phyloP scores from a whole-genome alignment of 2,113 vertebrate species.

The Hyla sarda region DNA sequence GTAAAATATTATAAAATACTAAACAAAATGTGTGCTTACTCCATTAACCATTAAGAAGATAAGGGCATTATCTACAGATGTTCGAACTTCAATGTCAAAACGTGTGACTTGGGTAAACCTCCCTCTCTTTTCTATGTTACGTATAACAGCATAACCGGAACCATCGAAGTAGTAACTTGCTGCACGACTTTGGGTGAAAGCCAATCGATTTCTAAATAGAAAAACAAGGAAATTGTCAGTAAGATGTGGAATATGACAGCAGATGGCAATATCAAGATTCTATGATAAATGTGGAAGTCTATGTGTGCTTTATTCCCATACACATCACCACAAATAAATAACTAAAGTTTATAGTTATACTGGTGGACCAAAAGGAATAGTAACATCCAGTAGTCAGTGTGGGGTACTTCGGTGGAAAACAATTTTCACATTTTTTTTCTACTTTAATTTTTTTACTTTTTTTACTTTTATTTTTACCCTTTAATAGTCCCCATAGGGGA shows the following conservation, averaged over 20 bases:
- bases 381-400: no score
- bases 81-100: constrained; percentile 94
- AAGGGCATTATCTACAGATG: constrained; percentile 84
- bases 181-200: constrained; percentile 92
- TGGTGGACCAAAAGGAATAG: no score
- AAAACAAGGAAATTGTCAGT: constrained; percentile 13
- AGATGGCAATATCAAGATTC: not conserved
- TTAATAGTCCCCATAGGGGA: no score
- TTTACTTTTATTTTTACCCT: no score
- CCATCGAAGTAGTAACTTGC: constrained; percentile 96
- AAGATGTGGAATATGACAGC: not conserved
- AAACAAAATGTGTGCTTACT: constrained; percentile 72
- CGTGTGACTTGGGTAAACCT: constrained; percentile 86
- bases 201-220: constrained; percentile 85
- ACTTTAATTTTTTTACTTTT: no score
- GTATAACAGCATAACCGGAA: constrained; percentile 88
- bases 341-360: no score
- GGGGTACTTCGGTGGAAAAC: no score
- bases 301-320: no score
- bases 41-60: constrained; percentile 91
- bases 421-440: no score
- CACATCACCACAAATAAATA: no score
- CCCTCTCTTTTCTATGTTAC: constrained; percentile 87
- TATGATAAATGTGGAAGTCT: not conserved
- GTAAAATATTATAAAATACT: no score